Conservation (phyloP, 2,113 vertebrate genomes). For the Patagioenas fasciata region DNA sequence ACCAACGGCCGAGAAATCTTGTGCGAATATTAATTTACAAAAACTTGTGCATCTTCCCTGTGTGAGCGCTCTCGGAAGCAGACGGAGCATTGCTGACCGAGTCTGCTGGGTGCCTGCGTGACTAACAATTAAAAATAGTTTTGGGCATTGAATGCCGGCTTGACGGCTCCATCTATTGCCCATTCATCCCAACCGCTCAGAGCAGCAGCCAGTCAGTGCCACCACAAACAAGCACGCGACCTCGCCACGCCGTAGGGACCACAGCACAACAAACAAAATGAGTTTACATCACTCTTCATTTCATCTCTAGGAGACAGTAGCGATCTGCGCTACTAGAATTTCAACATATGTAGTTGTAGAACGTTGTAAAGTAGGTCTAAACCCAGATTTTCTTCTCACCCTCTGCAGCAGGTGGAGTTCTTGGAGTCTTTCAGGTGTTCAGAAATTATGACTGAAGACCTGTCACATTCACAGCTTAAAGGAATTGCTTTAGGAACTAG, state of each 20-base stretch:
- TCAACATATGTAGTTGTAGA: background rate
- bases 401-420: conserved; percentile 3
- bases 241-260: background rate
- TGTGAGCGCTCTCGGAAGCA: background rate
- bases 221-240: background rate
- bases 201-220: background rate
- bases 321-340: background rate
- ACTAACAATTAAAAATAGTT: background rate
- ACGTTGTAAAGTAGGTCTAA: background rate
- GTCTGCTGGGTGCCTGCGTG: background rate
- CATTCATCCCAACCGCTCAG: background rate
- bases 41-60: background rate
- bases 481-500: conserved; percentile 24
- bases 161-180: background rate
- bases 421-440: background rate
- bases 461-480: conserved; percentile 8
- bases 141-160: background rate
- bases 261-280: background rate
- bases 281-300: background rate
- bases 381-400: background rate
- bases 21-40: background rate
- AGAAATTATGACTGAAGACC: background rate
- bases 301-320: background rate
- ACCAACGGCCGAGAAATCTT: background rate
- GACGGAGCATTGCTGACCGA: background rate